Evolutionary conservation across 2,797 vertebrate species (phyloP).

Genomic region (Podargus strigoides): DNA sequence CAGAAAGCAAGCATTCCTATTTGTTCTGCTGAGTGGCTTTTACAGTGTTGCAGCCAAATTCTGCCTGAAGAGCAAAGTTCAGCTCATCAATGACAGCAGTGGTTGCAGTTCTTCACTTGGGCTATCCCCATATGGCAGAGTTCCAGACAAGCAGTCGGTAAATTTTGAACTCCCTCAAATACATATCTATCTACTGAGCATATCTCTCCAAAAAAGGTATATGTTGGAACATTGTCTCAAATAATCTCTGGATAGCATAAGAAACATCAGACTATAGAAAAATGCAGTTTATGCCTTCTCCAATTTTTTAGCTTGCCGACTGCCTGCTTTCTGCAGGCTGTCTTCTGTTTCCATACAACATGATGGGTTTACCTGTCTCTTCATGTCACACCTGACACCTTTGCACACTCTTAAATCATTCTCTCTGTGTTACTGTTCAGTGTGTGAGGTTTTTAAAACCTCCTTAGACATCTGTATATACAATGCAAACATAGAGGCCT

Average conservation of each 20-base stretch:
- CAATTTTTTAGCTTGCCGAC: not conserved
- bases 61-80: not conserved
- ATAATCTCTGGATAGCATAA: not conserved
- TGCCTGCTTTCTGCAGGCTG: not conserved
- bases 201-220: not conserved
- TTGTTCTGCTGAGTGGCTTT: not conserved
- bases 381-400: accelerated
- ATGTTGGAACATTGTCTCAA: not conserved
- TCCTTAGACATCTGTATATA: not conserved
- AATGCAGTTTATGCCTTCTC: not conserved
- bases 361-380: not conserved
- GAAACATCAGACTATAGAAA: not conserved
- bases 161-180: not conserved
- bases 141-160: not conserved
- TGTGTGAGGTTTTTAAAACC: not conserved
- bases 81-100: accelerated
- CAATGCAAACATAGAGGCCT: not conserved
- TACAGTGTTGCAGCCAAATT: not conserved
- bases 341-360: not conserved
- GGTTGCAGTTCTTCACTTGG: not conserved
- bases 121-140: not conserved
- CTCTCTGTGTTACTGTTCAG: accelerated
- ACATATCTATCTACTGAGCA: not conserved
- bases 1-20: not conserved
- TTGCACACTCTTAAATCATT: accelerated